phyloP scores from a whole-genome alignment of 1,140 invertebrate species.

The Rhyacophila brunnea region DNA sequence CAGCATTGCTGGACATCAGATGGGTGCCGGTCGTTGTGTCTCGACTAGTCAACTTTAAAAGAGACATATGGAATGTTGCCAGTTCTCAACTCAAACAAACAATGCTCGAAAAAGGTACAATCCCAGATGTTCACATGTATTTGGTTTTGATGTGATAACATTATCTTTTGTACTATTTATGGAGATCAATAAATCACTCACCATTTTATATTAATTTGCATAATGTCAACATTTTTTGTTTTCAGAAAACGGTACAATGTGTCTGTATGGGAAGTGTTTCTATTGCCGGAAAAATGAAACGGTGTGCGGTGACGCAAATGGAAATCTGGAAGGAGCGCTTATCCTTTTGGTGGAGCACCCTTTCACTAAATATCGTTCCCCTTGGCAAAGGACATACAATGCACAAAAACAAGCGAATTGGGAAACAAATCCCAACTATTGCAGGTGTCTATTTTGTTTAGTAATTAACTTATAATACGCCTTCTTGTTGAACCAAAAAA shows the following conservation, averaged over 20 bases:
- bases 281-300: slow-evolving; percentile 82
- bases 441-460: too few species aligned
- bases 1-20: slow-evolving; percentile 73
- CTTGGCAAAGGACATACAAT: slow-evolving; percentile 88
- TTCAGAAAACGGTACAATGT: slow-evolving; percentile 57
- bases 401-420: slow-evolving; percentile 72
- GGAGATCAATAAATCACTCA: neutral
- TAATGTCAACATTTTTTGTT: slow-evolving; percentile 24
- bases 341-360: slow-evolving; percentile 77
- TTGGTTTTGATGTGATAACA: too few species aligned
- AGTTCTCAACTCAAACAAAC: slow-evolving; percentile 64
- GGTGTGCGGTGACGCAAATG: slow-evolving; percentile 71
- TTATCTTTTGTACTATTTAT: too few species aligned
- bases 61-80: slow-evolving; percentile 72
- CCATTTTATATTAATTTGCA: too few species aligned
- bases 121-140: neutral
- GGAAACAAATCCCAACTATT: slow-evolving; percentile 78
- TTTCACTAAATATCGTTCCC: slow-evolving; percentile 71
- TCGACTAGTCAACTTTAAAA: slow-evolving; percentile 70
- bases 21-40: slow-evolving; percentile 78
- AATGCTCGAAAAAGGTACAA: slow-evolving; percentile 48
- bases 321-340: slow-evolving; percentile 77
- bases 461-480: too few species aligned
- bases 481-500: too few species aligned
- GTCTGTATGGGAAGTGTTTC: slow-evolving; percentile 87